These are phyloP conservation scores for Neogale vison DNA, from an alignment of 2,113 vertebrate genomes.

Conservation along the genomic window DNA sequence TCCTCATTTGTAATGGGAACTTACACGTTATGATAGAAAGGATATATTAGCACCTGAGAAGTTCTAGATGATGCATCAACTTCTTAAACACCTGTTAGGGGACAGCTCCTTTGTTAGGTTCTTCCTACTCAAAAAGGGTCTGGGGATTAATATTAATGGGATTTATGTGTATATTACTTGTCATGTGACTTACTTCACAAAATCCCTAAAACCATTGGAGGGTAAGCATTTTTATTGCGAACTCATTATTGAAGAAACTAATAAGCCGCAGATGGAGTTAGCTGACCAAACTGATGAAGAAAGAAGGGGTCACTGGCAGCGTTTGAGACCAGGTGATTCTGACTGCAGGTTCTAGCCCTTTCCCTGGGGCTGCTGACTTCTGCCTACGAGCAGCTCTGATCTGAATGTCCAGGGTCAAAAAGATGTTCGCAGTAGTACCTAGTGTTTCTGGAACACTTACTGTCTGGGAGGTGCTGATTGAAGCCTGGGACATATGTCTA, in stretches of 20 bases:
- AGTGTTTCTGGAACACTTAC: fast-evolving
- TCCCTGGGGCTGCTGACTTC: fast-evolving
- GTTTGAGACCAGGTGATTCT: not conserved
- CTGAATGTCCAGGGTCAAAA: not conserved
- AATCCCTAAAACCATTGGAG: not conserved
- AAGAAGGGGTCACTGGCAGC: not conserved
- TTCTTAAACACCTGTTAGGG: not conserved
- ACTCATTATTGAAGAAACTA: not conserved
- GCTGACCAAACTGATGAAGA: not conserved
- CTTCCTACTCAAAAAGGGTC: not conserved
- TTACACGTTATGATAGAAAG: fast-evolving
- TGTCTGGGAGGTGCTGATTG: fast-evolving
- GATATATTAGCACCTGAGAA: not conserved
- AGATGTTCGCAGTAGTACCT: fast-evolving
- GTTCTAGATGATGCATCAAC: not conserved
- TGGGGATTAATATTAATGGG: too few relatives aligned
- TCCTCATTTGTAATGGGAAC: not conserved
- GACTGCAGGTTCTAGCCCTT: not conserved
- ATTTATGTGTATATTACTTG: not conserved
- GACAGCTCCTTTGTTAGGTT: not conserved
- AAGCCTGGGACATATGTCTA: fast-evolving
- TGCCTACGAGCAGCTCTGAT: fast-evolving
- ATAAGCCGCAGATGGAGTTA: not conserved
- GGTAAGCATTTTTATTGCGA: not conserved
- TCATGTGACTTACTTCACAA: not conserved